A percentile compares a stretch with the other conserved stretches of the same genome.
Evolutionary conservation across 37 sponge, comb jelly and placozoan species (phyloP).

Genomic region (Ianthella basta): DNA sequence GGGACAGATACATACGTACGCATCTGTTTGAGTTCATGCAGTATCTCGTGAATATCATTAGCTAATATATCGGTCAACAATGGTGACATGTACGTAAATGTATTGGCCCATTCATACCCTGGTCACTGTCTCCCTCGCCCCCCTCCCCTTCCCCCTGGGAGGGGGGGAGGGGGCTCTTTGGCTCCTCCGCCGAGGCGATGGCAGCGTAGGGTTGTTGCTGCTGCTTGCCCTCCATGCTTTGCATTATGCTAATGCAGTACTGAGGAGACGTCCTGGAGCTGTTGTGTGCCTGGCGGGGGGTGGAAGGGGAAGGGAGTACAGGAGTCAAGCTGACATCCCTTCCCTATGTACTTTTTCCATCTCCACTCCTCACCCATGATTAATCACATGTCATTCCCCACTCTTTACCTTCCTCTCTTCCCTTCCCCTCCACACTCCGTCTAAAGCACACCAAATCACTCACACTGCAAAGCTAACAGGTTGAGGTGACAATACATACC

Average conservation of each 20-base stretch:
- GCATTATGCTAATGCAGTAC: slow-evolving; percentile 15
- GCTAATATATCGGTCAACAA: too few species aligned
- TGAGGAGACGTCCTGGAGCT: background rate
- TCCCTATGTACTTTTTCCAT: background rate
- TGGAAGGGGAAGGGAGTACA: background rate
- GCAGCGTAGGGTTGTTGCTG: background rate
- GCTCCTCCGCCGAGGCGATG: background rate
- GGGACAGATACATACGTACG: too few species aligned
- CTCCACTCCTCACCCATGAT: background rate
- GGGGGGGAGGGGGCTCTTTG: slow-evolving; percentile 16
- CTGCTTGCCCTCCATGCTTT: slow-evolving; percentile 9
- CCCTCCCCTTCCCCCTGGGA: slow-evolving; percentile 11
- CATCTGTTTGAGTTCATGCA: too few species aligned
- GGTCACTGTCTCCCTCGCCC: slow-evolving; percentile 37
- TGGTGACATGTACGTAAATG: too few species aligned
- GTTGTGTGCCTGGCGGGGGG: background rate
- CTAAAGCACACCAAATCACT: background rate
- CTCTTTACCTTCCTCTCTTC: background rate
- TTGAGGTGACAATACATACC: slow-evolving; percentile 29
- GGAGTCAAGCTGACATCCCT: background rate
- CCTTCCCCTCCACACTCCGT: background rate
- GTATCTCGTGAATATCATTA: too few species aligned
- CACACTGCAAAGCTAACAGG: background rate
- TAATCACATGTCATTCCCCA: background rate
- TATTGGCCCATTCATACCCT: background rate